These are phyloP conservation scores for Platorchestia sp. DNA, from an alignment of 1,140 invertebrate genomes.

Conservation along the genomic window DNA sequence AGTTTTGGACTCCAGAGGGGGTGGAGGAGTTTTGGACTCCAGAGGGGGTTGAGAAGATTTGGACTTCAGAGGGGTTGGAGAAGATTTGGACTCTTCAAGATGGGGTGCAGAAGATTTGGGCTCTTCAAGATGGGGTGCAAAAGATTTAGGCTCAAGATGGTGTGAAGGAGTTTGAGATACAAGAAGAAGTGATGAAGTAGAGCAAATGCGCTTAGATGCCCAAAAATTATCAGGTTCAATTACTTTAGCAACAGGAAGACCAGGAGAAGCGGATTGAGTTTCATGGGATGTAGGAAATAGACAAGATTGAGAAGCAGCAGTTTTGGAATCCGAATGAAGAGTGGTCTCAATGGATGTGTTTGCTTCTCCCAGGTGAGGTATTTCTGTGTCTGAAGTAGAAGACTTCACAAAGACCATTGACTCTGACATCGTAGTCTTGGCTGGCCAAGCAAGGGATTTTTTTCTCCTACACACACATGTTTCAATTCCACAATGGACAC, in stretches of 20 bases:
- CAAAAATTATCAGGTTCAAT: background rate
- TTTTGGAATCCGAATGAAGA: background rate
- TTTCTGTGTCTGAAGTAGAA: background rate
- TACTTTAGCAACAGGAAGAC: background rate
- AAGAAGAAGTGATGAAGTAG: background rate
- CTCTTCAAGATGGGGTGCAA: background rate
- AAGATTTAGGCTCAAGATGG: background rate
- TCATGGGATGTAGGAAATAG: background rate
- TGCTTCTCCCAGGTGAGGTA: background rate
- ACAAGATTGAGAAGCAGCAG: background rate
- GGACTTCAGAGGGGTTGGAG: background rate
- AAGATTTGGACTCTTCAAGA: background rate
- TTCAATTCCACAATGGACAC: background rate
- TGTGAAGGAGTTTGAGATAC: background rate
- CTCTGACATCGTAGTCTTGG: background rate
- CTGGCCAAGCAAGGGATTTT: background rate
- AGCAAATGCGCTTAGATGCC: background rate
- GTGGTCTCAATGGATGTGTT: background rate
- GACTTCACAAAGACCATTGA: background rate
- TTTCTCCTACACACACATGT: background rate
- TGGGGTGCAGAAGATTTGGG: background rate
- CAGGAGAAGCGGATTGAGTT: background rate
- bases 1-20: background rate
- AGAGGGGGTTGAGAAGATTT: background rate
- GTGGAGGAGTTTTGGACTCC: background rate